Evolutionary conservation across 2,888 invertebrate genomes (phyloP).

Genomic region (Chrysotoxum bicinctum): DNA sequence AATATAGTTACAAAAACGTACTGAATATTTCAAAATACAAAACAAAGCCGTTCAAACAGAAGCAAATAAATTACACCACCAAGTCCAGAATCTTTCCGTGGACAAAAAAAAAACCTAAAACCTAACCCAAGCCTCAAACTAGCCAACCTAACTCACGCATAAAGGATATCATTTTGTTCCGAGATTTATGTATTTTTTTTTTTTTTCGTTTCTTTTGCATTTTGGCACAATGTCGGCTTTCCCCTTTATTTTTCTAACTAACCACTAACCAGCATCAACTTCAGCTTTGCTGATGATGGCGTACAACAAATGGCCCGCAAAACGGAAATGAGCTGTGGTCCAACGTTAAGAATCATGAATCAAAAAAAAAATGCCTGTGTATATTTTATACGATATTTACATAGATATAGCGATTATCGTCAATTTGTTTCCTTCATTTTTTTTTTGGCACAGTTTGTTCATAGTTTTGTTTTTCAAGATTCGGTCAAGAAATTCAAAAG

Average conservation of each 20-base stretch:
- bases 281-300: slow-evolving; percentile 1
- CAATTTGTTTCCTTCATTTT: slow-evolving; percentile 61
- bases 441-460: slow-evolving; percentile 20
- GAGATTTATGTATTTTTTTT: neutral
- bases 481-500: slow-evolving; percentile 19
- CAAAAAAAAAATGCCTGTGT: slow-evolving; percentile 36
- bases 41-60: neutral
- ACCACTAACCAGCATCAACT: slow-evolving; percentile 5
- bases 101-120: neutral
- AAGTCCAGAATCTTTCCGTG: neutral
- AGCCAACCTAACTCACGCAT: neutral
- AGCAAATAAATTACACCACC: neutral
- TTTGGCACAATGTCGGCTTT: slow-evolving; percentile 1
- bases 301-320: slow-evolving; percentile 37
- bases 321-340: slow-evolving; percentile 70
- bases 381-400: slow-evolving; percentile 20
- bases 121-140: neutral
- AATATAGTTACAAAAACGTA: no score
- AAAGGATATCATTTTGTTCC: slow-evolving; percentile 4
- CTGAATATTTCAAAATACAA: no score
- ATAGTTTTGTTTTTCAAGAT: slow-evolving; percentile 2
- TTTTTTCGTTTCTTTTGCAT: neutral
- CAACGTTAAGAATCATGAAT: slow-evolving; percentile 51
- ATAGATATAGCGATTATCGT: slow-evolving; percentile 51
- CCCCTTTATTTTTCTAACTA: slow-evolving; percentile 18